Evolutionary conservation across 1,140 invertebrate genomes (phyloP).

Genomic region (Trinorchestia longiramus): DNA sequence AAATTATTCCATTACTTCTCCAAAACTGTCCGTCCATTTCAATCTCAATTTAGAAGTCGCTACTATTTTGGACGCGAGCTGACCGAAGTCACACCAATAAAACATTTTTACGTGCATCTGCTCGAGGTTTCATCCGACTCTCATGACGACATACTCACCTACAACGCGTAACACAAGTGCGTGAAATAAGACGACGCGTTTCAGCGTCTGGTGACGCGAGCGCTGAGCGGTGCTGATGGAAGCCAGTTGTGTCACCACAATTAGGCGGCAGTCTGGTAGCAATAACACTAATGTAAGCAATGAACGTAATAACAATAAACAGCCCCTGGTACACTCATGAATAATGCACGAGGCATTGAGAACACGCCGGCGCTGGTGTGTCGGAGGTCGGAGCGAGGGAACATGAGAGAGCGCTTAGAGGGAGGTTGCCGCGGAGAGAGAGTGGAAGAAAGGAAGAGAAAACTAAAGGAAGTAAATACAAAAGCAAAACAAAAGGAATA

Average conservation of each 20-base stretch:
- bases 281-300: conserved; percentile 54
- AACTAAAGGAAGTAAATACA: background rate
- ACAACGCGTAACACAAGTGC: background rate
- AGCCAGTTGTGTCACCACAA: conserved; percentile 49
- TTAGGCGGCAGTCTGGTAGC: conserved; percentile 46
- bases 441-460: background rate
- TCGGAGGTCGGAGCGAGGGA: background rate
- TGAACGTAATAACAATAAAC: conserved; percentile 46
- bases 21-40: background rate
- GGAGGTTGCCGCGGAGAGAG: background rate
- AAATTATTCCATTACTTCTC: too few relatives aligned
- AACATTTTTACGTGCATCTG: too few relatives aligned
- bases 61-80: too few relatives aligned
- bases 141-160: background rate
- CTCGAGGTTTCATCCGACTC: too few relatives aligned
- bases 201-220: background rate
- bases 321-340: background rate
- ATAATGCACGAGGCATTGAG: conserved; percentile 39
- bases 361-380: background rate
- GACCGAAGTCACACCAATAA: too few relatives aligned
- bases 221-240: background rate
- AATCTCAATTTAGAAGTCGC: background rate
- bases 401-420: background rate
- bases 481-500: background rate
- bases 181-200: background rate